These are phyloP conservation scores for Amazona guildingii DNA, from an alignment of 2,113 vertebrate genomes.

Conservation along the genomic window DNA sequence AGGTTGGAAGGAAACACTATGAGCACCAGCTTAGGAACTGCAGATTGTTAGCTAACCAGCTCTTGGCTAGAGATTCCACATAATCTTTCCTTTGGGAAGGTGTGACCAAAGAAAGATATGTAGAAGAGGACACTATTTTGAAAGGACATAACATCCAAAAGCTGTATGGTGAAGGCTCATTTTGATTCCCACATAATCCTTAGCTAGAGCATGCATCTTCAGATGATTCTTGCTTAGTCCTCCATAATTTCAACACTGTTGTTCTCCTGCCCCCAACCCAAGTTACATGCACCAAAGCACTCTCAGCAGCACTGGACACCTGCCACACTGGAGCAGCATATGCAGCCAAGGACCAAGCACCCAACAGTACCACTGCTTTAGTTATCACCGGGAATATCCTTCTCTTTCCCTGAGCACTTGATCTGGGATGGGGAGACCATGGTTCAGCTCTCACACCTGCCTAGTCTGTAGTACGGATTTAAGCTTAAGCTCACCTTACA, in stretches of 20 bases:
- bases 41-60: not conserved
- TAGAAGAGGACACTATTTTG: not conserved
- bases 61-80: not conserved
- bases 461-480: not conserved
- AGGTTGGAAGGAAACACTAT: not conserved
- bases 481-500: not conserved
- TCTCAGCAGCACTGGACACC: not conserved
- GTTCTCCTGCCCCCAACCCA: not conserved
- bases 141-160: not conserved
- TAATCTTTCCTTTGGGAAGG: not conserved
- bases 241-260: not conserved
- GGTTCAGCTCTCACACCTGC: not conserved
- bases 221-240: not conserved
- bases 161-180: not conserved
- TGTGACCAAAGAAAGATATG: not conserved
- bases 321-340: not conserved
- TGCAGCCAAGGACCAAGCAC: not conserved
- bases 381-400: not conserved
- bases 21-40: not conserved
- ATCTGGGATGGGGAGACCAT: not conserved
- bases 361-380: rapidly evolving
- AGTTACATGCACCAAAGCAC: not conserved
- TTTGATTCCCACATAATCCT: not conserved
- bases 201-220: not conserved
- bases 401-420: not conserved